These are phyloP conservation scores for Myiozetetes cayanensis DNA, from an alignment of 2,113 vertebrate species.

Conservation along the genomic window DNA sequence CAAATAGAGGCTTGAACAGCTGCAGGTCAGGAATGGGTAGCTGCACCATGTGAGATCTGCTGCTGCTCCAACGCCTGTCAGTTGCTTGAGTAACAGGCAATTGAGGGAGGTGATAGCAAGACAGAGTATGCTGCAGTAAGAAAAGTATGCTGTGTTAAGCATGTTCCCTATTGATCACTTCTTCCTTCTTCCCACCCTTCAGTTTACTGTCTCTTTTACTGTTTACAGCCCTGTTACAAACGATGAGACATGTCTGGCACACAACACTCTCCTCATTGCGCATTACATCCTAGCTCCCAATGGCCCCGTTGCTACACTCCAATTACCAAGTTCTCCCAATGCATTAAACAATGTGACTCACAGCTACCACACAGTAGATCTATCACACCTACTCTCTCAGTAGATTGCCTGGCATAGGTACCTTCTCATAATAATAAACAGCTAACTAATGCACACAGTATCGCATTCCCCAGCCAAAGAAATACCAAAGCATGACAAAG, in stretches of 20 bases:
- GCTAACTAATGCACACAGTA: not conserved
- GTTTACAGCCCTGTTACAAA: not conserved
- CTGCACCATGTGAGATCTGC: not conserved
- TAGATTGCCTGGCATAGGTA: not conserved
- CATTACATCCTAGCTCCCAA: not conserved
- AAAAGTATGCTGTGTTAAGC: not conserved
- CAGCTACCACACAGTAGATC: not conserved
- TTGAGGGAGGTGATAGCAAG: not conserved
- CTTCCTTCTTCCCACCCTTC: not conserved
- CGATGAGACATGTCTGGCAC: not conserved
- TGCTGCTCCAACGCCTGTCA: not conserved
- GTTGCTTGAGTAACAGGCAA: not conserved
- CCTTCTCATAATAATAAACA: not conserved
- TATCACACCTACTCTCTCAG: not conserved
- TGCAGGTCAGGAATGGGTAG: not conserved
- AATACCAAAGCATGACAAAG: not conserved
- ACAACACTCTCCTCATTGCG: not conserved
- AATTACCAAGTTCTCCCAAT: not conserved
- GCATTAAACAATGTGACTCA: not conserved
- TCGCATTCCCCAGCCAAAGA: not conserved
- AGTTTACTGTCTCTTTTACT: not conserved
- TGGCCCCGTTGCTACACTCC: not conserved
- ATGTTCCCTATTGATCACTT: not conserved
- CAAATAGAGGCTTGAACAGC: not conserved
- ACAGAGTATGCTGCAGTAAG: not conserved